Conservation (phyloP, 1,140 invertebrate genomes). For the Delia radicum region DNA sequence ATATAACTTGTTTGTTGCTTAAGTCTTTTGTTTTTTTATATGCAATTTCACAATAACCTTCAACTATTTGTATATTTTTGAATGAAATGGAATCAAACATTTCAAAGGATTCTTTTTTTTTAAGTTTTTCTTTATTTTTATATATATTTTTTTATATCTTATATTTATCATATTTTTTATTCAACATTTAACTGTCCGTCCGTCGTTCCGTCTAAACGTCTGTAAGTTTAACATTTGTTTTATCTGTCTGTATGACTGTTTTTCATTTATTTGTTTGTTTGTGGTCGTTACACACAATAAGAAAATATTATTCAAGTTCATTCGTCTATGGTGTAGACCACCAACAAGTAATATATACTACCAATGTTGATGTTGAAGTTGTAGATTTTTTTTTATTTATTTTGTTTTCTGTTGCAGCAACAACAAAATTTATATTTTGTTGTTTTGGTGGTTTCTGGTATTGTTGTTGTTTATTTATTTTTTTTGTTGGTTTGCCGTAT, state of each 20-base stretch:
- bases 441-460: too few relatives aligned
- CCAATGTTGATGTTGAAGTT: not conserved
- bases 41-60: too few relatives aligned
- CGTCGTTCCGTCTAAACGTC: not conserved
- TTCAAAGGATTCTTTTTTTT: conserved; percentile 12
- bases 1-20: too few relatives aligned
- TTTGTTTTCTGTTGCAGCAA: too few relatives aligned
- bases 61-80: too few relatives aligned
- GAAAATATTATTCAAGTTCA: conserved; percentile 22
- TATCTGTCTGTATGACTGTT: not conserved
- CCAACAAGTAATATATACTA: conserved; percentile 11
- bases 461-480: too few relatives aligned
- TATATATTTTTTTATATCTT: not conserved
- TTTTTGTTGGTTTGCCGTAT: too few relatives aligned
- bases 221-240: not conserved
- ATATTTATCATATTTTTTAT: not conserved
- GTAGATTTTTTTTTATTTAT: not conserved
- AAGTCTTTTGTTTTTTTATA: too few relatives aligned
- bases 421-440: too few relatives aligned
- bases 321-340: conserved; percentile 13
- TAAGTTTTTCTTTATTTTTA: not conserved
- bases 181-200: not conserved
- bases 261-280: conserved; percentile 8
- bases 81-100: conserved; percentile 13
- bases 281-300: conserved; percentile 14